phyloP scores from a whole-genome alignment of 2,888 invertebrate species.

The Lamproptera curius region DNA sequence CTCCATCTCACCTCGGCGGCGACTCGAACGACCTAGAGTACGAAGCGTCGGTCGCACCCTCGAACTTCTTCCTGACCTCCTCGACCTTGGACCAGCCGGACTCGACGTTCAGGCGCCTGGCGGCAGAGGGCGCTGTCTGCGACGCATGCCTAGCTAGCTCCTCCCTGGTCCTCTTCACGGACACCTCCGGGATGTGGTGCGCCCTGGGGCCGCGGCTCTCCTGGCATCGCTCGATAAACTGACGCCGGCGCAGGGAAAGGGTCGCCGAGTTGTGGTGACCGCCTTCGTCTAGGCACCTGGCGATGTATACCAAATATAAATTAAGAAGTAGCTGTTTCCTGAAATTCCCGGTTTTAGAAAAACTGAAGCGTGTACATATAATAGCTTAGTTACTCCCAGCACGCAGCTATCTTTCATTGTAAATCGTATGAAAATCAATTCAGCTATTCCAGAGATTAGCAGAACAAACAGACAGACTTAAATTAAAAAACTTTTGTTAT shows the following conservation, averaged over 20 bases:
- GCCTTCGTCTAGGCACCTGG: conserved; percentile 63
- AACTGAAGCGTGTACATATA: too few relatives aligned
- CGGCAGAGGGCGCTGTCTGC: conserved; percentile 49
- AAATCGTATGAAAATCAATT: too few relatives aligned
- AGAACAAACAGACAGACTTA: too few relatives aligned
- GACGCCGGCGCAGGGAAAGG: conserved; percentile 61
- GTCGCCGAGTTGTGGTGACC: conserved; percentile 43
- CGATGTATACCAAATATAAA: too few relatives aligned
- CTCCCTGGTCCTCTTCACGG: conserved; percentile 62
- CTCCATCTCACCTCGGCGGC: conserved; percentile 65
- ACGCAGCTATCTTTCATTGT: too few relatives aligned
- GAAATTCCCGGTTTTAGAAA: too few relatives aligned
- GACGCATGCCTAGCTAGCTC: conserved; percentile 68
- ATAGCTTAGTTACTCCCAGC: too few relatives aligned
- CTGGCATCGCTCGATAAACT: conserved; percentile 71
- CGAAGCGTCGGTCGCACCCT: conserved; percentile 52
- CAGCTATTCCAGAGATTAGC: too few relatives aligned
- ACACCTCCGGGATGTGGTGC: conserved; percentile 57
- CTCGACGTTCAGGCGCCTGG: conserved; percentile 69
- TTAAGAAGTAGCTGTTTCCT: too few relatives aligned
- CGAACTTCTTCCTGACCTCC: conserved; percentile 71
- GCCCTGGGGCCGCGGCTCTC: conserved; percentile 53
- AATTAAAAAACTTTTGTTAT: too few relatives aligned
- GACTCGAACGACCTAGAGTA: conserved; percentile 68
- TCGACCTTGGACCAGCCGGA: conserved; percentile 73